Conservation (phyloP, 2,113 vertebrate species). For the Dicerorhinus sumatrensis region DNA sequence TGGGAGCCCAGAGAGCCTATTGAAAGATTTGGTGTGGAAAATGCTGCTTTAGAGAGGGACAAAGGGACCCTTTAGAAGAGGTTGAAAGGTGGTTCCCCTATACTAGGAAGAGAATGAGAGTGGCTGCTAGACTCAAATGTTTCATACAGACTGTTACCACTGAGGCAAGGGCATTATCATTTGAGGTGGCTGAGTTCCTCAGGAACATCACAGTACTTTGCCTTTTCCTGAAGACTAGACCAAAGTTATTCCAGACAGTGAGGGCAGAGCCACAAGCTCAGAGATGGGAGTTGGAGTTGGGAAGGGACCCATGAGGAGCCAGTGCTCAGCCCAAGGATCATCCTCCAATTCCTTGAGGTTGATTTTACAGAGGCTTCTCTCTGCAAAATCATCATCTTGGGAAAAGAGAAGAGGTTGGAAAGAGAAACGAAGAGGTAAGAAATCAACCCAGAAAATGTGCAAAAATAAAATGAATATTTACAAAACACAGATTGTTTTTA, state of each 20-base stretch:
- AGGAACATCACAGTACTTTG: too few relatives aligned
- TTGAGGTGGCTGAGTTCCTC: background rate
- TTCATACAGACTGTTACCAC: background rate
- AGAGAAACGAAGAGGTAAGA: background rate
- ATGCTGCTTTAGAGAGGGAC: background rate
- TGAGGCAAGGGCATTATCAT: background rate
- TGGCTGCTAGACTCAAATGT: background rate
- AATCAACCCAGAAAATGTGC: background rate
- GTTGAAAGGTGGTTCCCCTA: background rate
- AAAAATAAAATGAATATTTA: background rate
- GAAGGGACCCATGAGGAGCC: background rate
- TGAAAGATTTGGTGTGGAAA: background rate
- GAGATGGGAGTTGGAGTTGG: background rate
- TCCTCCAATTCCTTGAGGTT: background rate
- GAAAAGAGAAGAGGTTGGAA: background rate
- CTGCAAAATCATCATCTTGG: background rate
- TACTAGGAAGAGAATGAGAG: background rate
- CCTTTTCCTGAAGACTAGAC: background rate
- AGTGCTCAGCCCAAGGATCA: fast-evolving
- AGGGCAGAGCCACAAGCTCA: background rate
- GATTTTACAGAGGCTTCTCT: background rate
- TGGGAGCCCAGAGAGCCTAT: background rate
- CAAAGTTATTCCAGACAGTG: background rate
- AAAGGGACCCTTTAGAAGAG: background rate
- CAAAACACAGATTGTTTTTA: background rate